Evolutionary conservation across 1,140 invertebrate species (phyloP).

Genomic region (Rhyzopertha dominica): DNA sequence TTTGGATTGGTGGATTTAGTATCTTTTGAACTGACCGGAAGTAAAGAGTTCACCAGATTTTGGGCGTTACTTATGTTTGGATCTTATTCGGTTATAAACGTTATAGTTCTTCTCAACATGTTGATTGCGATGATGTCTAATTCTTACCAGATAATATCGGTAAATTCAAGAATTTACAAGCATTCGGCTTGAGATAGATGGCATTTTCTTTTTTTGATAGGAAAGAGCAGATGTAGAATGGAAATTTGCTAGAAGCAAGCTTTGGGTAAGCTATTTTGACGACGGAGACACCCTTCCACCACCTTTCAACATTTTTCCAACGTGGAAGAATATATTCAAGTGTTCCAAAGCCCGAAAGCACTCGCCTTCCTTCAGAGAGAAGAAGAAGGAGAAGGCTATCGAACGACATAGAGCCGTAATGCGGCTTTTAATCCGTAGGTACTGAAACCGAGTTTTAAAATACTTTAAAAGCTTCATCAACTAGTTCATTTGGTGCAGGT

Average conservation of each 20-base stretch:
- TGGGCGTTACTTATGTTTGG: slow-evolving; percentile 79
- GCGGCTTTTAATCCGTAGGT: slow-evolving; percentile 77
- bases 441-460: too few relatives aligned
- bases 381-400: slow-evolving; percentile 54
- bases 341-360: slow-evolving; percentile 62
- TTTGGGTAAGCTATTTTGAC: slow-evolving; percentile 91
- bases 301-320: slow-evolving; percentile 81
- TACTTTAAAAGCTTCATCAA: background rate
- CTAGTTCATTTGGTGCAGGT: too few relatives aligned
- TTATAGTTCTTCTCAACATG: slow-evolving; percentile 79
- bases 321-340: slow-evolving; percentile 62
- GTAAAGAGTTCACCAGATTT: slow-evolving; percentile 73
- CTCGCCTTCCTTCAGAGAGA: slow-evolving; percentile 53
- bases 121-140: slow-evolving; percentile 91
- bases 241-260: slow-evolving; percentile 84
- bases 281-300: slow-evolving; percentile 76
- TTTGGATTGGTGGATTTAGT: slow-evolving; percentile 81
- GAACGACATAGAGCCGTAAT: slow-evolving; percentile 74
- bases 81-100: slow-evolving; percentile 77
- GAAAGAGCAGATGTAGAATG: slow-evolving; percentile 82
- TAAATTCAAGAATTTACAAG: slow-evolving; percentile 37
- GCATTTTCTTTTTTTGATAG: slow-evolving; percentile 46
- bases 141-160: slow-evolving; percentile 73
- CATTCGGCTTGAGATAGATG: slow-evolving; percentile 32
- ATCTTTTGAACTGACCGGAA: slow-evolving; percentile 69